Evolutionary conservation across 2,113 vertebrate species (phyloP), one percentile per base, ranked within the genome.

Genomic region (Myocastor coypus): DNA sequence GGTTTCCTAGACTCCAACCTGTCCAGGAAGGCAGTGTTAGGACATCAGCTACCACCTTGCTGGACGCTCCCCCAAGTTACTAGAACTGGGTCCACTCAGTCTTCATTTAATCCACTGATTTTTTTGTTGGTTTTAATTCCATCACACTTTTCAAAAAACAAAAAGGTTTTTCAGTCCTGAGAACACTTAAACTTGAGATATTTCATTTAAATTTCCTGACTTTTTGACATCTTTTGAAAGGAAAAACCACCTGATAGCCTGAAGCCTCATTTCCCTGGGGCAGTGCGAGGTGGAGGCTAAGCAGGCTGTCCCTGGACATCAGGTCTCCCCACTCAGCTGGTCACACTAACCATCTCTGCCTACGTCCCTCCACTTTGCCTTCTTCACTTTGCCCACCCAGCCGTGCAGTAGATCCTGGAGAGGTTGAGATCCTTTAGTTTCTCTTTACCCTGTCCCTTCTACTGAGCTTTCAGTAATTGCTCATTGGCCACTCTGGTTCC

Each of bases 81-180:
- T 24, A 63, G n/a, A 6, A 13, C 50, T 89, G 26, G 61, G 16
- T n/a, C 63, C 52, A 77, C n/a, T 26, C 24, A 68, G 90, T 77
- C 46, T 91, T 71, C 24, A 75, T 78, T 52, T 68, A 64, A 9
- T 37, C 30, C 30, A 71, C 40, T 50, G 83, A 80, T 2, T 61
- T 57, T 57, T 73, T 77, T 50, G 42, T 46, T 30, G 71, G 34
- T 94, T 71, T 68, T 78, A 52, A 92, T 78, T 83, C 6, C 24
- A 61, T 14, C 26, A 61, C 37, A 68, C 30, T 94, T 86, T 90
- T 37, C 28, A 82, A 82, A 85, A 82, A n/a, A n/a, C n/a, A n/a
- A 50, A 32, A 52, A 0, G 4, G 22, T 61, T 77, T 42, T 40
- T 16, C 34, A 83, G 63, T 75, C 46, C 50, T 83, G 69, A 12